Evolutionary conservation across 2,113 vertebrate genomes (phyloP), one percentile per base, ranked within the genome.

Genomic region (Colistium nudipinnis): DNA sequence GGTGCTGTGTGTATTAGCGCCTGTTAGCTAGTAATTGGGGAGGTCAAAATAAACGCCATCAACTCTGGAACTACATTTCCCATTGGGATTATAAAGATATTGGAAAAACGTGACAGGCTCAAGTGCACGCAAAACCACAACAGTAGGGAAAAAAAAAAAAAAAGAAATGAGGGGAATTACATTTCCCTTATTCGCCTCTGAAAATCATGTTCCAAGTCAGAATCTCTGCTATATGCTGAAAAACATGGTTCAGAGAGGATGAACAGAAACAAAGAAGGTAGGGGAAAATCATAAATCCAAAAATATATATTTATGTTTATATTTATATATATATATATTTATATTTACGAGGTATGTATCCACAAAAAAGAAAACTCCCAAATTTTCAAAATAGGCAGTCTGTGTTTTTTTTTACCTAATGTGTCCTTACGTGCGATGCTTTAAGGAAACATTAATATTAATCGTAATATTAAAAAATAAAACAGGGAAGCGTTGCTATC

Each of bases 271-370:
- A 64, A 71, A 68, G 71, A 44, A 65, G 47, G 60, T 44, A 22
- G 36, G 62, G 68, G 71, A 51, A 60, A 88, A 91, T 89, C 87
- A 89, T 88, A 90, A 87, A 86, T 92, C 89, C 82, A 88, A 93
- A 93, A 93, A 92, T 90, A 89, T 72, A 93, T 90, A 91, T 94
- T 89, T 93, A 90, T 89, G 85, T 84, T 87, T 88, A 90, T 90
- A 88, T 91, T 74, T 90, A 84, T 90, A 90, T 89, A 90, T 88
- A 82, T 92, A 67, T 92, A 90, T 91, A 67, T 92, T 90, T 91
- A 90, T 89, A 91, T 92, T 90, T 92, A 90, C 84, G 92, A 94
- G 93, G 93, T 92, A 93, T 92, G 88, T 91, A 82, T 93, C 80
- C 90, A 92, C 92, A 87, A 83, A 87, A 70, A 84, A 76, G 31